A percentile compares a stretch with the other conserved stretches of the same genome.
Evolutionary conservation across 2,888 invertebrate species (phyloP).

Genomic region (Ophion ventricosus): DNA sequence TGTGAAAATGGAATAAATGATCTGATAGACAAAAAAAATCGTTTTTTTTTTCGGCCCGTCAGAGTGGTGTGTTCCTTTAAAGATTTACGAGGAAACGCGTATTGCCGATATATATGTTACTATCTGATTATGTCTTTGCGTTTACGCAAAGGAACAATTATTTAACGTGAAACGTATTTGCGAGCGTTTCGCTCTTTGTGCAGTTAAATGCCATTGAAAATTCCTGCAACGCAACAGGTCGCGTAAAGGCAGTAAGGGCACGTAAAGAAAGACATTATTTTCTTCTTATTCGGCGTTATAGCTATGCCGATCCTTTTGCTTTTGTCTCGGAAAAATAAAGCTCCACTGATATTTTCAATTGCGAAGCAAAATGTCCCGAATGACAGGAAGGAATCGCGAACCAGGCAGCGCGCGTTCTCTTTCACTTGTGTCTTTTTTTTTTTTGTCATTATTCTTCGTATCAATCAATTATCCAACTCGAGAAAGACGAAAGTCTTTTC

Average conservation of each 20-base stretch:
- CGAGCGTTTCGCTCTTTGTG: background rate
- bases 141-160: background rate
- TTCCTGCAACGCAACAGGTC: constrained; percentile 24
- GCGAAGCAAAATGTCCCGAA: background rate
- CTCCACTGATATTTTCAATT: background rate
- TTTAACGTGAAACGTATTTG: background rate
- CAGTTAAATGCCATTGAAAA: background rate
- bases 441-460: constrained; percentile 8
- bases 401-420: constrained; percentile 1
- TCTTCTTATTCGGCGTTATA: background rate
- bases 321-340: constrained; percentile 4
- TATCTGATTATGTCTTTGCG: background rate
- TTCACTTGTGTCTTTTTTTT: background rate
- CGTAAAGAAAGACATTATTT: constrained; percentile 3
- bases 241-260: background rate
- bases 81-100: background rate
- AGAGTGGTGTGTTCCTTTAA: too few species aligned
- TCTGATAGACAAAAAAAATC: too few species aligned
- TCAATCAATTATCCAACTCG: constrained; percentile 15
- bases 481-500: constrained; percentile 35
- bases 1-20: too few species aligned
- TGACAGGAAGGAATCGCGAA: background rate
- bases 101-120: background rate
- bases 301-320: constrained; percentile 14
- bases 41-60: too few species aligned